Base-by-base conservation (phyloP, 2,888 invertebrate species). In the Amphimallon solstitiale region DNA sequence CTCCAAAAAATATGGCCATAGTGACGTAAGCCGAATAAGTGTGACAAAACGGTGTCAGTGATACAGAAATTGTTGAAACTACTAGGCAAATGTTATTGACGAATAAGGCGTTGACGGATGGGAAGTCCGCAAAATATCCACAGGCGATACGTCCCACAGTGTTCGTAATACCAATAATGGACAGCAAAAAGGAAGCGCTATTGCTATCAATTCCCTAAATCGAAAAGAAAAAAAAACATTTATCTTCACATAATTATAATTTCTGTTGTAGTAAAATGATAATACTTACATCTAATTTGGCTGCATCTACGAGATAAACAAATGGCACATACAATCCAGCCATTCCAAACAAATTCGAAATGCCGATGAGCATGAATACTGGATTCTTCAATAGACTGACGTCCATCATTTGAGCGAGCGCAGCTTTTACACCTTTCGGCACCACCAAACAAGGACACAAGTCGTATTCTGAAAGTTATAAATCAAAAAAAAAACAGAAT, bases 261-360 rank as follows among this genome's bases (percentile, higher is more conserved):
- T n/a, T n/a, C n/a, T n/a, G n/a, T n/a, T n/a, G n/a, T n/a, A n/a
- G n/a, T n/a, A n/a, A n/a, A n/a, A n/a, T 29, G 9, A 29, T 29
- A 38, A 49, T 60, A 84, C 87, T 87, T 82, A 92, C 92, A 77
- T 90, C 89, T 63, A 85, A 81, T 67, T 83, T 85, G 9, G 93
- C 93, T 61, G 92, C 91, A 75, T 95, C 93, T 19, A 95, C 94
- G 63, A 98, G 87, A 80, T 95, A 98, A 52, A 97, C 94, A 82
- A 97, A 98, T 38, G 98, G 98, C 72, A 98, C 94, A 82, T 97
- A 97, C 63, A 98, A 89, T 71, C 98, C 98, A 61, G 97, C 93
- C 93, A 98, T 97, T 75, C 98, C 98, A 81, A 98, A 95, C 65
- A 98, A 86, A 82, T 97, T 98, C 70, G 95, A 96, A 61, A 97